phyloP scores from a whole-genome alignment of 2,113 vertebrate genomes.

The Amphiprion percula region DNA sequence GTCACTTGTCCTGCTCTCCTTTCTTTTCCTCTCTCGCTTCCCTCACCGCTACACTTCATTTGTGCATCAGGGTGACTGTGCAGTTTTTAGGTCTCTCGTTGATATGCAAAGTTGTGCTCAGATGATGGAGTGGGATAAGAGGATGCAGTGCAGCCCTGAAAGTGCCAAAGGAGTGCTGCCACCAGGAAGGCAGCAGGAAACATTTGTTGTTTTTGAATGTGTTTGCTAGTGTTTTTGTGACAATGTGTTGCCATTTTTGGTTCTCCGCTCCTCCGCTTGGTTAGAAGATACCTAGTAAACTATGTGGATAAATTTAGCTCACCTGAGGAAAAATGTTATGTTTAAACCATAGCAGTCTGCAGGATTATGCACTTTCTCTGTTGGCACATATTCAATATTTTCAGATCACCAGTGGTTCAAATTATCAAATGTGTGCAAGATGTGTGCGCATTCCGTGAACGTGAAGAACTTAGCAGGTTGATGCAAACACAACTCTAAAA shows the following conservation, averaged over 20 bases:
- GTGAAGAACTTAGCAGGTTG: no score
- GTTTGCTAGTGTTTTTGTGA: background rate
- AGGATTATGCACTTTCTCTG: background rate
- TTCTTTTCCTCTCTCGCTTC: background rate
- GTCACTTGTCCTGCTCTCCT: background rate
- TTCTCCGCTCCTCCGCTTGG: no score
- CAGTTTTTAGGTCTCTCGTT: slow-evolving; percentile 39
- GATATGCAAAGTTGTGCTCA: slow-evolving; percentile 59
- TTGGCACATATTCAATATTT: background rate
- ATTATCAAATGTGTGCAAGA: background rate
- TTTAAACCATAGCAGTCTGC: background rate
- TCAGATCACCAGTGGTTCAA: background rate
- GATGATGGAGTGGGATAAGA: slow-evolving; percentile 24
- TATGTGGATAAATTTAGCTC: background rate
- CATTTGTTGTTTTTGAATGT: background rate
- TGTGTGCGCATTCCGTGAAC: no score
- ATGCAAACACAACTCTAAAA: no score
- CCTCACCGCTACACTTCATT: slow-evolving; percentile 21
- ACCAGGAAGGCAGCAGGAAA: background rate
- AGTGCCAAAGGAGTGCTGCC: slow-evolving; percentile 13
- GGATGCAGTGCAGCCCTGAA: slow-evolving; percentile 5
- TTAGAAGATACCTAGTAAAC: background rate
- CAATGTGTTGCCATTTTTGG: background rate
- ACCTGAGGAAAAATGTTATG: no score
- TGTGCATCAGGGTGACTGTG: slow-evolving; percentile 42